These are phyloP conservation scores for Strigops habroptila DNA, from an alignment of 2,113 vertebrate genomes.

Conservation along the genomic window DNA sequence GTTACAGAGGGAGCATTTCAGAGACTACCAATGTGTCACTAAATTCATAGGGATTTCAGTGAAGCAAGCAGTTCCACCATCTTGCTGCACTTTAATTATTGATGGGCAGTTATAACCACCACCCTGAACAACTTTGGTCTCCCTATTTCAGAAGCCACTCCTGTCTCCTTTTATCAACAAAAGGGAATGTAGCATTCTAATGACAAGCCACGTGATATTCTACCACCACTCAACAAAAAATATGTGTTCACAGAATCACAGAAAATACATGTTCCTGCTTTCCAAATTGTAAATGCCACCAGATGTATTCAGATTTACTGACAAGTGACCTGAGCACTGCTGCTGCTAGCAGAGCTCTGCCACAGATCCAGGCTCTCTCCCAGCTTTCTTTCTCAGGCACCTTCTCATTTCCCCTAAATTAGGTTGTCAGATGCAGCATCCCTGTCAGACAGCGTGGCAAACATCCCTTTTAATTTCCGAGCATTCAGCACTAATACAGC, in stretches of 20 bases:
- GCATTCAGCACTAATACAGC: background rate
- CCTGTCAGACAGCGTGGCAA: background rate
- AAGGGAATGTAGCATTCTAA: background rate
- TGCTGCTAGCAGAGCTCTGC: background rate
- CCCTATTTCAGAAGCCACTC: background rate
- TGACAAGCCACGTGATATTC: background rate
- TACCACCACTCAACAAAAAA: background rate
- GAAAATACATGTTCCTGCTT: background rate
- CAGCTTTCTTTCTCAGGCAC: background rate
- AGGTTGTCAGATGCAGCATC: background rate
- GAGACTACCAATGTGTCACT: background rate
- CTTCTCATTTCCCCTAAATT: background rate
- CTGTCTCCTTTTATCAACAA: background rate
- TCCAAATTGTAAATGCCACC: slow-evolving; percentile 22
- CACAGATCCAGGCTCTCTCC: background rate
- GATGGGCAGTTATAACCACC: background rate
- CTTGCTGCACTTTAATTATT: background rate
- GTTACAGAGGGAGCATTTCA: background rate
- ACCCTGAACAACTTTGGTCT: background rate
- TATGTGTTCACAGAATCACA: background rate
- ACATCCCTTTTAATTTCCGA: background rate
- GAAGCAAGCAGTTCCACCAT: background rate
- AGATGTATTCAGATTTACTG: background rate
- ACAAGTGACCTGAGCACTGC: background rate
- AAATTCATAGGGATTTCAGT: background rate